Conservation (phyloP, 2,797 vertebrate genomes). For the Heterohyrax brucei region DNA sequence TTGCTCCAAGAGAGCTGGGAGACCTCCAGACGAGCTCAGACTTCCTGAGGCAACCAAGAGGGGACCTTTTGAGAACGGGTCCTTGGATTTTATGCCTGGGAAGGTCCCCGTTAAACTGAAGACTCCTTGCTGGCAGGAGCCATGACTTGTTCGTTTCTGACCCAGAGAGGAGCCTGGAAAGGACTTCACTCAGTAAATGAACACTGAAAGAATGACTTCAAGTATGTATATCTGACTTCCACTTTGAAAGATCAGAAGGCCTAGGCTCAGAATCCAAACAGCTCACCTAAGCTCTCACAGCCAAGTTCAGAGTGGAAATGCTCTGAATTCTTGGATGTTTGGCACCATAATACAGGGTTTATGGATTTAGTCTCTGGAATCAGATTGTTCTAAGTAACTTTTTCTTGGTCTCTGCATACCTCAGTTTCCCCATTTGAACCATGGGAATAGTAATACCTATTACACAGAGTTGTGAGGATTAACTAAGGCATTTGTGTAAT, state of each 20-base stretch:
- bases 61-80: too few relatives aligned
- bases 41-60: neutral
- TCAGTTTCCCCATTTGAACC: neutral
- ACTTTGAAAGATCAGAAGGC: neutral
- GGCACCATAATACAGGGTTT: neutral
- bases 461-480: neutral
- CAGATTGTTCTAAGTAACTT: neutral
- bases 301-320: too few relatives aligned
- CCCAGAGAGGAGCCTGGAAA: neutral
- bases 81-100: neutral
- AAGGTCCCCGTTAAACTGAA: neutral
- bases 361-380: neutral
- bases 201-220: neutral
- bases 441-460: neutral
- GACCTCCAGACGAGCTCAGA: neutral
- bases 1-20: neutral
- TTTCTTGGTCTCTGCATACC: neutral
- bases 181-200: neutral
- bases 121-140: neutral
- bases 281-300: neutral
- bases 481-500: neutral
- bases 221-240: neutral
- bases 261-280: neutral
- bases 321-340: neutral
- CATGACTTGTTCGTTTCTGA: neutral